Evolutionary conservation across 2,888 invertebrate species (phyloP).

Genomic region (Candidula unifasciata): DNA sequence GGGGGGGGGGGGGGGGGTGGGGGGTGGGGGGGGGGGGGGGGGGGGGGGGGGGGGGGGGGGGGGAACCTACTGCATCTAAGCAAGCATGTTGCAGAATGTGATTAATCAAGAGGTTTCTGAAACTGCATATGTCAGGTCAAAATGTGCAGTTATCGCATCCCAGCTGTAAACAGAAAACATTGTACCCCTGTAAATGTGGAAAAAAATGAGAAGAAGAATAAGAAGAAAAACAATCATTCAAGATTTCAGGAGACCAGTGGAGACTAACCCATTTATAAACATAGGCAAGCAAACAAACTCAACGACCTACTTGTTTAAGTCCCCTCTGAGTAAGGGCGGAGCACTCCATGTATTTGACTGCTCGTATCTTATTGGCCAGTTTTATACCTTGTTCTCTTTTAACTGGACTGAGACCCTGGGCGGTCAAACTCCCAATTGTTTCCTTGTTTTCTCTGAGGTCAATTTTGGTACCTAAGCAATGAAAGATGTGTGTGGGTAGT

Average conservation of each 20-base stretch:
- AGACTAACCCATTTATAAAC: background rate
- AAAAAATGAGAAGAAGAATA: too few species aligned
- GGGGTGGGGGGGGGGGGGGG: background rate
- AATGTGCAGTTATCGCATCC: too few species aligned
- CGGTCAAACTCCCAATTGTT: conserved; percentile 91
- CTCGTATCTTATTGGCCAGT: conserved; percentile 97
- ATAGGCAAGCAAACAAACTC: background rate
- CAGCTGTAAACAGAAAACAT: too few species aligned
- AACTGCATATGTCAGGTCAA: too few species aligned
- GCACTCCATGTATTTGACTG: conserved; percentile 99
- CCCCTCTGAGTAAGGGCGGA: conserved; percentile 99
- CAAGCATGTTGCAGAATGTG: too few species aligned
- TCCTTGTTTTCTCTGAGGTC: conserved; percentile 98
- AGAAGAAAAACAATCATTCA: background rate
- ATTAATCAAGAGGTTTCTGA: too few species aligned
- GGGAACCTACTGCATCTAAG: too few species aligned
- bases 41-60: too few species aligned
- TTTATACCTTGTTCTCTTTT: conserved; percentile 99
- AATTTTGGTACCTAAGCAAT: conserved; percentile 95
- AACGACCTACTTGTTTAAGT: conserved; percentile 86
- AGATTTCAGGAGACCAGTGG: background rate
- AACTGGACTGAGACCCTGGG: conserved; percentile 95
- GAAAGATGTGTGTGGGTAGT: background rate
- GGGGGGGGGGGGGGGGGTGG: too few species aligned
- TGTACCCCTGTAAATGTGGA: too few species aligned